Base-by-base conservation (phyloP, 2,797 vertebrate genomes). In the Crocodylus rhombifer region DNA sequence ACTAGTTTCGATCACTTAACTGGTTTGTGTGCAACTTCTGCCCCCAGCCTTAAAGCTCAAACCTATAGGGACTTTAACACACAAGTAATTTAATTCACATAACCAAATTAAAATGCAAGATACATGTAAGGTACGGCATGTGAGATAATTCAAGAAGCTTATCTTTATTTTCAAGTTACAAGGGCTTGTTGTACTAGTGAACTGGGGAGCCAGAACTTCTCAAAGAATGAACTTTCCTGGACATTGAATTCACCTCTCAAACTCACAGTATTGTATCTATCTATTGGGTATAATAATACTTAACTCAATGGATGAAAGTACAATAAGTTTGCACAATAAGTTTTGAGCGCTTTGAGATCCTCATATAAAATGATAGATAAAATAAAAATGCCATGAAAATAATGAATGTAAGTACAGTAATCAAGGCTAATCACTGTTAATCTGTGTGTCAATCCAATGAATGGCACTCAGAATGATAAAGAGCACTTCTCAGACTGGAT, bases 381-480 rank as follows among this genome's bases (percentile, higher is more conserved):
- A 5, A 87, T 26, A 18, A 87, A 86, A 92, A 84, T 13, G 17
- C 2, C 61, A 69, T 4, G 7, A 3, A 87, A 78, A 25, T 2
- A 2, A 2, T 74, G 23, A 85, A 8, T 4, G 42, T 9, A 88
- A 91, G 80, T n/a, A 82, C 2, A 81, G 15, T 64, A 93, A 94
- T 87, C 77, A 58, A 74, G 90, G 88, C 23, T 57, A 96, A 90
- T 82, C 28, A 82, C 1, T 78, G 91, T 69, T 84, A 79, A 94
- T 93, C 91, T 76, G 80, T 20, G 18, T 91, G 13, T 83, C 65
- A 94, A 42, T 63, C 30, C 21, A 91, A 23, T 85, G 60, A 96
- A 26, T 84, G 57, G 9, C 60, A 93, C 69, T 89, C 91, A 79
- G 51, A 58, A 14, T 82, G 87, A 87, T 91, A 90, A 95, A 95